Percentiles rank a stretch among this genome's conserved stretches.
Evolutionary conservation across 2,797 vertebrate species (phyloP).

Genomic region (Adrianichthys oophorus): DNA sequence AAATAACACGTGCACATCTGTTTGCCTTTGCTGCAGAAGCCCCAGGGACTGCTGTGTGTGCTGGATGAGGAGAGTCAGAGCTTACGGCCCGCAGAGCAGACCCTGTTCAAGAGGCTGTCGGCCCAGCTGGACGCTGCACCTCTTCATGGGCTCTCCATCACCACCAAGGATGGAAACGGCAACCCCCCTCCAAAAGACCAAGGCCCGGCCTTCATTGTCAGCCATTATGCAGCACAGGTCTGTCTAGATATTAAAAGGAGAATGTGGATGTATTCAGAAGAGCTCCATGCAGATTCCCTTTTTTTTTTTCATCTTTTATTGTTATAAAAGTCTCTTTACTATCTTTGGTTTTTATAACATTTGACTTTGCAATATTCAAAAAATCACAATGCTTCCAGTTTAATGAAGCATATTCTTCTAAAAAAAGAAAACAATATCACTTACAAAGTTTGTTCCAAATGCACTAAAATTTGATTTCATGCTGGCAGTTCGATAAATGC

Average conservation of each 20-base stretch:
- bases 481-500: too few relatives aligned
- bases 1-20: conserved; percentile 30
- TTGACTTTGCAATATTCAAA: too few relatives aligned
- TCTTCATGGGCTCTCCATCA: conserved; percentile 80
- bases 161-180: conserved; percentile 91
- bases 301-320: too few relatives aligned
- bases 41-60: conserved; percentile 87
- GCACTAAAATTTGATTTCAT: too few relatives aligned
- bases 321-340: too few relatives aligned
- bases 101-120: conserved; percentile 86
- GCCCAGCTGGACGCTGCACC: conserved; percentile 82
- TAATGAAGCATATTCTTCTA: too few relatives aligned
- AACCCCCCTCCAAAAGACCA: conserved; percentile 89
- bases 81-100: conserved; percentile 82
- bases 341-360: too few relatives aligned
- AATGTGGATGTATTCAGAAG: neutral
- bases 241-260: conserved; percentile 36
- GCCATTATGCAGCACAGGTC: conserved; percentile 91
- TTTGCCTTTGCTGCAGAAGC: conserved; percentile 79
- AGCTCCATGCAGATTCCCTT: too few relatives aligned
- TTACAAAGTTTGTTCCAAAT: too few relatives aligned
- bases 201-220: conserved; percentile 85
- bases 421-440: too few relatives aligned
- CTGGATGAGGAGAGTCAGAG: conserved; percentile 93
- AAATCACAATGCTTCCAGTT: too few relatives aligned